phyloP scores from a whole-genome alignment of 2,113 vertebrate species.

The Hymenochirus boettgeri region DNA sequence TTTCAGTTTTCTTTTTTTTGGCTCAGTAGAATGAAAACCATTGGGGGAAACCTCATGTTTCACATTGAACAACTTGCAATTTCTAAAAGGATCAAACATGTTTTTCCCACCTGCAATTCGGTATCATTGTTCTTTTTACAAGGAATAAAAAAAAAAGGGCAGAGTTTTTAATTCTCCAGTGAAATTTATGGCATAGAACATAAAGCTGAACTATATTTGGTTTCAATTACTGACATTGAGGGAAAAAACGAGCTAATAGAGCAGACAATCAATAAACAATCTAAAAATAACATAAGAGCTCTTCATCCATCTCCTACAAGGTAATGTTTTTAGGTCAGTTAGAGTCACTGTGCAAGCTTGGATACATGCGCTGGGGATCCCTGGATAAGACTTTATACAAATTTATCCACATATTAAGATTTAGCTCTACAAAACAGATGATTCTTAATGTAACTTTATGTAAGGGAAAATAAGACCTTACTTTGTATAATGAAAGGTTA shows the following conservation, averaged over 20 bases:
- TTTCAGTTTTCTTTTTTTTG: no score
- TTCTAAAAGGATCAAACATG: slow-evolving; percentile 36
- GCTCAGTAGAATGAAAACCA: slow-evolving; percentile 21
- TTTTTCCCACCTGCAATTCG: slow-evolving; percentile 38
- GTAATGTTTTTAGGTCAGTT: neutral
- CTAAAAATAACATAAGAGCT: neutral
- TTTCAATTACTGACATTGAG: slow-evolving; percentile 30
- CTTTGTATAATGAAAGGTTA: no score
- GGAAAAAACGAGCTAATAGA: neutral
- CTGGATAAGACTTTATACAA: no score
- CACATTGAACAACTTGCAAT: slow-evolving; percentile 29
- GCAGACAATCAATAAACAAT: slow-evolving; percentile 1
- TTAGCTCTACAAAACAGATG: no score
- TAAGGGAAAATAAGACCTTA: no score
- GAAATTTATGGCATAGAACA: slow-evolving; percentile 17
- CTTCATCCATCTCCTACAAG: neutral
- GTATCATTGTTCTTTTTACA: neutral
- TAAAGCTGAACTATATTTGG: slow-evolving; percentile 15
- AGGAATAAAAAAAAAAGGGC: neutral
- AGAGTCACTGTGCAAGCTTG: neutral
- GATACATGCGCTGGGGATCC: no score
- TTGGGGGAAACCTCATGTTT: slow-evolving; percentile 27
- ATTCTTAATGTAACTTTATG: no score
- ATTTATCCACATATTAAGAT: no score
- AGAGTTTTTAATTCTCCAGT: slow-evolving; percentile 2